phyloP scores from a whole-genome alignment of 64 coral and sea anemone species.

The Montipora efflorescens region DNA sequence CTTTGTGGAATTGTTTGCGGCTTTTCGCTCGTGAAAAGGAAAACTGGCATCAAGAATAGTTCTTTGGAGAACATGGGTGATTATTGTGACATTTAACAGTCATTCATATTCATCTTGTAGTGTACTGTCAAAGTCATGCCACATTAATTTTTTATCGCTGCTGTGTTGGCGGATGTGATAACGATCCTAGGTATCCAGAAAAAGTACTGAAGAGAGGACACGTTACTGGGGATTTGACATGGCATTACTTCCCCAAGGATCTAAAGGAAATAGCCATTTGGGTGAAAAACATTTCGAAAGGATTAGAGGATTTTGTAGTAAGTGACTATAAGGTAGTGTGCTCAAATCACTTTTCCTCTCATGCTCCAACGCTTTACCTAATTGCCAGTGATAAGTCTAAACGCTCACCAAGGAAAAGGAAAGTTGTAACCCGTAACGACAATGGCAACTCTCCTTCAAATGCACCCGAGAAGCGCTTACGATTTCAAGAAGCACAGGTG shows the following conservation, averaged over 20 bases:
- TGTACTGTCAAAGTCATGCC: not conserved
- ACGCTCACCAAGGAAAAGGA: no score
- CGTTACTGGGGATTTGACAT: slow-evolving; percentile 8
- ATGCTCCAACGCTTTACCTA: not conserved
- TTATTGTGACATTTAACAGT: no score
- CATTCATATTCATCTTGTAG: not conserved
- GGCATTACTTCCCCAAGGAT: slow-evolving; percentile 47
- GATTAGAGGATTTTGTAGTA: slow-evolving; percentile 19
- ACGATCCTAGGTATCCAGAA: not conserved
- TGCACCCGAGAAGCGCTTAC: no score
- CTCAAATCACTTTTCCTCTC: slow-evolving; percentile 26
- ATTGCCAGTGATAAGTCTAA: no score
- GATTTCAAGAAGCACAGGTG: no score
- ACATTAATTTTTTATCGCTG: not conserved
- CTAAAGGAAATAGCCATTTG: slow-evolving; percentile 34
- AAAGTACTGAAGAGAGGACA: slow-evolving; percentile 20
- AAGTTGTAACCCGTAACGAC: no score
- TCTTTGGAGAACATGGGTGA: no score
- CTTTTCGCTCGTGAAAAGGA: no score
- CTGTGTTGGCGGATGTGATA: slow-evolving; percentile 35
- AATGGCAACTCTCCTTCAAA: no score
- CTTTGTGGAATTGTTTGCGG: no score
- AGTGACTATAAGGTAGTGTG: slow-evolving; percentile 12
- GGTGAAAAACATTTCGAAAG: slow-evolving; percentile 12
- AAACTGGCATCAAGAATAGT: no score